Conservation (phyloP, 2,113 vertebrate species). For the Helogale parvula region DNA sequence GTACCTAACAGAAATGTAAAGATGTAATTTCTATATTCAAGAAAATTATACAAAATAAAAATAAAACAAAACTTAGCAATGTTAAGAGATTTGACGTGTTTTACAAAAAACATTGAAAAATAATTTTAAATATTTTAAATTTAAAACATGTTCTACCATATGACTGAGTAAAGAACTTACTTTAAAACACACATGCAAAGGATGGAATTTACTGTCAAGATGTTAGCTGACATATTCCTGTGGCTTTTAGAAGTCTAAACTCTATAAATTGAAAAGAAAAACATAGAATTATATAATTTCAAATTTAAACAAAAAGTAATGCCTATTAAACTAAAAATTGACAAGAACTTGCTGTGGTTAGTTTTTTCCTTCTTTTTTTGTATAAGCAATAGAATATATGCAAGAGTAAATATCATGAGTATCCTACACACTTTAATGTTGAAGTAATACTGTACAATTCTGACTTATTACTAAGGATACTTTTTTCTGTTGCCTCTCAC, state of each 20-base stretch:
- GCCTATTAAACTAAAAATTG: conserved; percentile 75
- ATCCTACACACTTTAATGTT: conserved; percentile 83
- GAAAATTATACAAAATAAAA: conserved; percentile 82
- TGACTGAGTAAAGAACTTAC: conserved; percentile 68
- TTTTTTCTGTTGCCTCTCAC: conserved; percentile 79
- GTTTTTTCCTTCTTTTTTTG: conserved; percentile 67
- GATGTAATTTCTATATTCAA: conserved; percentile 74
- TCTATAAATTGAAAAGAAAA: conserved; percentile 79
- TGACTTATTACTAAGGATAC: conserved; percentile 74
- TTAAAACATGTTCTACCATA: conserved; percentile 58
- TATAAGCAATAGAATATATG: conserved; percentile 86
- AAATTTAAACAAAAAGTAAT: conserved; percentile 80
- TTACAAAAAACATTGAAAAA: conserved; percentile 76
- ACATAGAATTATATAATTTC: conserved; percentile 73
- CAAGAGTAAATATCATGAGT: conserved; percentile 87
- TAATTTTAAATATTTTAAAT: conserved; percentile 70
- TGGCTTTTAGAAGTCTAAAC: conserved; percentile 79
- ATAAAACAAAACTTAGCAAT: conserved; percentile 37
- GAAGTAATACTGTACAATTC: conserved; percentile 77
- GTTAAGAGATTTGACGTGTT: conserved; percentile 80
- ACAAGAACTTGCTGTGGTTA: conserved; percentile 78
- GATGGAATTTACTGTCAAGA: conserved; percentile 76
- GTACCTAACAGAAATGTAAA: conserved; percentile 76
- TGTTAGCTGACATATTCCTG: conserved; percentile 74
- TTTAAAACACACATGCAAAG: conserved; percentile 59